Base-by-base conservation (phyloP, 2,797 vertebrate genomes). In the Coendou prehensilis region DNA sequence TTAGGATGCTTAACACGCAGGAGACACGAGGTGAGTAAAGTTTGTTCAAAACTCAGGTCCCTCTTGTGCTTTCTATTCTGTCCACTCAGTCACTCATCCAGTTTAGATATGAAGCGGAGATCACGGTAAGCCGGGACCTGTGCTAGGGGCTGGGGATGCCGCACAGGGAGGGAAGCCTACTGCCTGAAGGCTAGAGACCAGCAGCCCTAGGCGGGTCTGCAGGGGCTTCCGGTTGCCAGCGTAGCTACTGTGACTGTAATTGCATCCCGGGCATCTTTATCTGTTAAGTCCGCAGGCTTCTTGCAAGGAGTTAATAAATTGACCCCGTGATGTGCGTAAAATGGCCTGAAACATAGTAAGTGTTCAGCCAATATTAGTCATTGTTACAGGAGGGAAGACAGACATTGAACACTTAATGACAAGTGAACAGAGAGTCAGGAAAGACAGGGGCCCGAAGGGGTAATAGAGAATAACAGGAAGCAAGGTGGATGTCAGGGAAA, bases 161-260 rank as follows among this genome's bases (percentile, higher is more conserved):
- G n/a, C n/a, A 6, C 47, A 0, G 37, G 30, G 41, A 26, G 30
- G 47, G 9, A 5, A 0, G 6, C 18, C 2, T 0, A 14, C 15
- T 87, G 52, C 30, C 61, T 18, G 41, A 17, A 54, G 20, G 20
- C 14, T 41, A 15, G 33, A 28, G 23, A 17, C 64, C 75, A 64
- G 82, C 79, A 26, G 17, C 61, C 1, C 33, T 1, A 9, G 41
- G 4, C 18, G 37, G 33, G 37, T 57, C 15, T 18, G 8, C 0
- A 0, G 64, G 52, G 73, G 9, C 52, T 69, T 89, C 85, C 30
- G 28, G 57, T 8, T 14, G 30, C 28, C 47, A 10, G 9, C 1
- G 52, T 28, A 78, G 41, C 63, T 45, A 22, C 14, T 41, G 33
- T 26, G 2, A 33, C 10, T 1, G 57, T 33, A 45, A 67, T 4